Base-by-base conservation (phyloP, 2,113 vertebrate genomes). In the Tenrec ecaudatus region DNA sequence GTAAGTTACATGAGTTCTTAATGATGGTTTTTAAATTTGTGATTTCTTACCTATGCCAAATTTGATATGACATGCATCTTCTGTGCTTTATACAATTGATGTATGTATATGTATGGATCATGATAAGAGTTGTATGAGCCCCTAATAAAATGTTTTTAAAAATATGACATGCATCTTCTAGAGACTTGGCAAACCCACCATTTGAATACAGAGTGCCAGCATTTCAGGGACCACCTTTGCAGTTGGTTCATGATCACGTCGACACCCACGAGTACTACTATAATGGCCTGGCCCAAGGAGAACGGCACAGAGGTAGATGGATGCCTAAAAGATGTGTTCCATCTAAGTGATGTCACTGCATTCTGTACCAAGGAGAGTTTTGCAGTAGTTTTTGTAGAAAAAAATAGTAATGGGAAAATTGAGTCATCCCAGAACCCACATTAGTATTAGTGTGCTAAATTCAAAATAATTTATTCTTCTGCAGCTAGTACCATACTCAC, bases 381-480 rank as follows among this genome's bases (percentile, higher is more conserved):
- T 91, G n/a, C 19, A 89, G 68, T n/a, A 31, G 40, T 84, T 89
- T 53, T 10, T 57, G 79, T 85, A 66, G 81, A 29, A 69, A 92
- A 71, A 77, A 47, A 66, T n/a, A 40, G 71, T 75, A 78, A 91
- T 76, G 38, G 27, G 83, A 92, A 94, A 82, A 94, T 57, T 64
- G 90, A 94, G 86, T 94, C 92, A 92, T 82, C 86, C 60, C 7
- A 16, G 92, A 84, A 36, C 17, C 36, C 75, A 68, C 62, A 38
- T 78, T 78, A 69, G 68, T 76, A 80, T 85, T 60, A 88, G 62
- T 57, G 68, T 69, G 88, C 36, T 85, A 58, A 47, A 69, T 87
- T 89, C 88, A 82, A 58, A 76, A 94, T 82, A 78, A 91, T 85
- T 88, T 85, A 91, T 91, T 84, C 62, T 16, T 47, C 20, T 25